Conservation (phyloP, 1,140 invertebrate species). For the Drosophila orena region DNA sequence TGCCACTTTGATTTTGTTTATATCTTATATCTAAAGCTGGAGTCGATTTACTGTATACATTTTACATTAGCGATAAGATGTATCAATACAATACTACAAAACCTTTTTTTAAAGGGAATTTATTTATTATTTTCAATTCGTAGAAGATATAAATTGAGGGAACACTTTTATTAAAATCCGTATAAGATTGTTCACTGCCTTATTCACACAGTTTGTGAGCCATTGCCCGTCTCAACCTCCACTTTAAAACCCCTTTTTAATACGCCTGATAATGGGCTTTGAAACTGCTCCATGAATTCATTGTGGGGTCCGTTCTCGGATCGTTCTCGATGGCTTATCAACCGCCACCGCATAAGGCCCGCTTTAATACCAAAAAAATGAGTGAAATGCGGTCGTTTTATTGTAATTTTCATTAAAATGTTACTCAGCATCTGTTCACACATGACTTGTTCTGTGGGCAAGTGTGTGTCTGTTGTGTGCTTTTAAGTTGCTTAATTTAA, state of each 20-base stretch:
- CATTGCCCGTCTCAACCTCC: background rate
- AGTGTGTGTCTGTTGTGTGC: constrained; percentile 13
- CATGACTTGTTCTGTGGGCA: constrained; percentile 21
- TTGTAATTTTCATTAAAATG: constrained; percentile 78
- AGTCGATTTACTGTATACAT: background rate
- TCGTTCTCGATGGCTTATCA: constrained; percentile 47
- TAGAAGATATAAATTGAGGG: no score
- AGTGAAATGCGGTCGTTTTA: constrained; percentile 48
- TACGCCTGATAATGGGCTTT: constrained; percentile 44
- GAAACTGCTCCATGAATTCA: constrained; percentile 25
- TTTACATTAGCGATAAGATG: background rate
- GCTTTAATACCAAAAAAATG: constrained; percentile 47
- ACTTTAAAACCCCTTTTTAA: constrained; percentile 37
- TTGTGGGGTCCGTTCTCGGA: constrained; percentile 14
- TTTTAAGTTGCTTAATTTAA: constrained; percentile 77
- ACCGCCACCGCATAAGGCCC: constrained; percentile 29
- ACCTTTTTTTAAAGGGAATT: no score
- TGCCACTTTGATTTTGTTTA: background rate
- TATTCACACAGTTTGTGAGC: constrained; percentile 17
- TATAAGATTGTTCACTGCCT: background rate
- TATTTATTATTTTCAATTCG: no score
- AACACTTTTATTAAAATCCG: no score
- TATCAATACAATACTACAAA: no score
- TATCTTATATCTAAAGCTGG: background rate
- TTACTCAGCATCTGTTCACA: constrained; percentile 45